Base-by-base conservation (phyloP, 2,113 vertebrate species). In the Scartelaos histophorus region DNA sequence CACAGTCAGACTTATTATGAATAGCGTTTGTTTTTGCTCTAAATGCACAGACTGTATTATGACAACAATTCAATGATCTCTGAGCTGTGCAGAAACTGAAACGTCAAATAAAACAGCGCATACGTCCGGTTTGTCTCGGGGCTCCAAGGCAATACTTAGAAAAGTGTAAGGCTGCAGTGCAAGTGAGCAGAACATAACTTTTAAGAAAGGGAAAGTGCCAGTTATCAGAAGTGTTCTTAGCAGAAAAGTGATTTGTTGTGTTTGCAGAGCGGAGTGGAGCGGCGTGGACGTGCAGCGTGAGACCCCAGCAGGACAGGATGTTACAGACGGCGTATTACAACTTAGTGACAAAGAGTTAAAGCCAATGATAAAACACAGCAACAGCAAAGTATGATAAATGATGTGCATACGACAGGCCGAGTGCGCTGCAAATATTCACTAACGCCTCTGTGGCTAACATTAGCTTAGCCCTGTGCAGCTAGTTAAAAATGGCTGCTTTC, bases 401-500 rank as follows among this genome's bases (percentile, higher is more conserved):
- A 81, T 85, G 83, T 83, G 69, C 84, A 87, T 29, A 69, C 60
- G 85, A 69, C 83, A 87, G 89, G 87, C 89, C 89, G 71, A 80
- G 86, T 91, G 91, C 87, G 89, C 82, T 84, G 90, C 85, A 84
- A 72, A 81, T 85, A 88, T 84, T 82, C 81, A 89, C 80, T 89
- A 88, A 91, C 89, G 91, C 73, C 79, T 79, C 74, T 76, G 75
- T 69, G 82, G 90, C 86, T 92, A 92, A 76, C 87, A 82, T 86
- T 92, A 90, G 91, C 91, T 85, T 90, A 92, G 90, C 92, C 77
- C 81, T 3, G 86, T 70, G 87, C 88, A 86, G 92, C 93, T 90
- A 89, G 92, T 93, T 94, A 95, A 96, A 96, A 96, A 96, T 96
- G 95, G 95, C 95, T 96, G 95, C 95, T 96, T 95, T 92, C 92